Conservation (phyloP, 2,113 vertebrate genomes). For the Neotoma lepida region DNA sequence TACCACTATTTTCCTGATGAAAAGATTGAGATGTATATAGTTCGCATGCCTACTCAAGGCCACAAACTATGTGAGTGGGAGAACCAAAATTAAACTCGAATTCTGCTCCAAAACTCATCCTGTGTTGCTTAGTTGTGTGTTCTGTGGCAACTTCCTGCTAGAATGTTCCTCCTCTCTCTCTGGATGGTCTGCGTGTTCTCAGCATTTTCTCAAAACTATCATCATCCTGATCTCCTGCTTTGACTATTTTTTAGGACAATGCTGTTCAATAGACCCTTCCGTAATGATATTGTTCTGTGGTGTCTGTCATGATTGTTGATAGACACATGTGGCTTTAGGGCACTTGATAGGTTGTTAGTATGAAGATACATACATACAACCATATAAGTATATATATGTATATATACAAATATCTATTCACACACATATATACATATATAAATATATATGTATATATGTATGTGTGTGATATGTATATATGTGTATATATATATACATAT, state of each 20-base stretch:
- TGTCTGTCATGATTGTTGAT: no score
- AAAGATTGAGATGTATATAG: neutral
- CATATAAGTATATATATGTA: neutral
- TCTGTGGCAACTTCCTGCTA: neutral
- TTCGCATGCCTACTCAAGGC: neutral
- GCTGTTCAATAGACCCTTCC: neutral
- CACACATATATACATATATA: neutral
- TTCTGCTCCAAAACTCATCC: neutral
- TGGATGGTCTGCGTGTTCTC: neutral
- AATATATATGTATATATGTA: no score
- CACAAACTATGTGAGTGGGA: neutral
- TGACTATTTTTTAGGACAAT: neutral
- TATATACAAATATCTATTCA: no score
- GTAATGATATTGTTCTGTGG: neutral
- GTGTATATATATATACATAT: no score
- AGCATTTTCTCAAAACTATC: neutral
- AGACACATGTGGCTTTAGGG: constrained; percentile 12
- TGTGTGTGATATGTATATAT: neutral
- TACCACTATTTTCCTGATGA: neutral
- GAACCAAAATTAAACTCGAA: neutral
- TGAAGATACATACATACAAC: neutral
- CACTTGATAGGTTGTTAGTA: neutral
- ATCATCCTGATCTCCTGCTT: neutral
- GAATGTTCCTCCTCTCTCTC: neutral
- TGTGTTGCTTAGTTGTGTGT: neutral